Evolutionary conservation across 2,113 vertebrate genomes (phyloP), one percentile per base, ranked within the genome.

Genomic region (Megaceryle torquata): DNA sequence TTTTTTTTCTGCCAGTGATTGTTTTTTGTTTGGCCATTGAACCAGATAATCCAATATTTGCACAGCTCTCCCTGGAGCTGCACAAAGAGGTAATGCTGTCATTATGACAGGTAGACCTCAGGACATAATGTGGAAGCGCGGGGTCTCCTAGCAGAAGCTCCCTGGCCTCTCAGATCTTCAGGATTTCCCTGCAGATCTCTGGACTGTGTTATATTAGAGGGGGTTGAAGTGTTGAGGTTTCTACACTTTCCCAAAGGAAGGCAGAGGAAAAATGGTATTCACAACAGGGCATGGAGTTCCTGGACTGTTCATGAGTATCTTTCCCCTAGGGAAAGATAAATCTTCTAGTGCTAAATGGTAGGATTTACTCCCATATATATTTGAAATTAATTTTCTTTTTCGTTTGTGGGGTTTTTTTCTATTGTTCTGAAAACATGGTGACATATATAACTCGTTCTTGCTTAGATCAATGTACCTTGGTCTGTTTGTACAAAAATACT

Each of bases 1-100:
- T 21, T 0, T 70, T 87, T 93, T 92, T 91, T 76, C 87, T 87
- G 51, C 63, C 61, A 15, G 0, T 87, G 63, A 95, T 80, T 96
- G 91, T 95, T 95, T 96, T 95, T 89, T 95, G 87, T 91, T 96
- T 95, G 82, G 67, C 71, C 22, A 3, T 70, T 95, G 91, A 95
- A 95, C 94, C 89, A 95, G 91, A 87, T 95, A 95, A 97, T 95
- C 91, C 94, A 95, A 51, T 97, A 95, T 96, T 97, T 96, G 95
- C 92, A 76, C 90, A 90, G 69, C 80, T 91, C 81, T 97, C 94
- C 91, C 94, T 89, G 74, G 94, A 93, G 91, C 91, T 93, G 78
- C 93, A 61, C 89, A 56, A 90, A 71, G 91, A 94, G 71, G 93
- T 96, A 78, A 82, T 84, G 86, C 87, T 96, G 93, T 96, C 88